Base-by-base conservation (phyloP, 2,797 vertebrate species). In the Sternotherus odoratus region DNA sequence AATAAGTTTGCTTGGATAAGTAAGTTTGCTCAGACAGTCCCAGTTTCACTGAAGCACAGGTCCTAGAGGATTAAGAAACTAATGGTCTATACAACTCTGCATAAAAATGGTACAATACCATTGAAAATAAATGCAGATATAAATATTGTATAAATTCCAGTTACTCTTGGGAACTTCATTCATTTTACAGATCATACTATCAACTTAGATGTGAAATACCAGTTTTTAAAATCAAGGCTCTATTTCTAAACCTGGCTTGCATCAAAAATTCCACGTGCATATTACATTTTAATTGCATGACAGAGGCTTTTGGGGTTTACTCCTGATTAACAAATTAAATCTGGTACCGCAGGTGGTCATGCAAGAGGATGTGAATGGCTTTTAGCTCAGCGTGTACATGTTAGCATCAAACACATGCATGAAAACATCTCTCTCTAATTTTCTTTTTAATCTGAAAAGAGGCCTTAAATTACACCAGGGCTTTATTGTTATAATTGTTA, bases 201-300 rank as follows among this genome's bases (percentile, higher is more conserved):
- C 88, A 96, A 85, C 82, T 69, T 92, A 91, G 93, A 95, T 89
- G 50, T 94, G 72, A 95, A 95, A 93, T 94, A 51, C 9, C 90
- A 97, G 96, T 97, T 97, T 97, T 96, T 96, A 96, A 93, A 93
- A 87, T 88, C 75, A 91, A 95, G 94, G n/a, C n/a, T n/a, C 95
- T 97, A 97, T 96, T 96, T 96, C 95, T 97, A 97, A 97, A 96
- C 82, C 79, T 95, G 92, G 77, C 75, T 93, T 95, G 88, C 86
- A 96, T 92, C 77, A 93, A 93, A 82, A 93, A 92, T 84, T 89
- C 92, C 95, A 94, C 8, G 26, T 96, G 94, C 89, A 90, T 84
- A 91, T 97, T 96, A 95, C 96, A 96, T 96, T 94, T 97, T 79
- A 94, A 95, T 95, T 92, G 87, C 2, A 1, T 92, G 93, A 95